Evolutionary conservation across 2,113 vertebrate genomes (phyloP), one percentile per base, ranked within the genome.

Genomic region (Gambusia affinis): DNA sequence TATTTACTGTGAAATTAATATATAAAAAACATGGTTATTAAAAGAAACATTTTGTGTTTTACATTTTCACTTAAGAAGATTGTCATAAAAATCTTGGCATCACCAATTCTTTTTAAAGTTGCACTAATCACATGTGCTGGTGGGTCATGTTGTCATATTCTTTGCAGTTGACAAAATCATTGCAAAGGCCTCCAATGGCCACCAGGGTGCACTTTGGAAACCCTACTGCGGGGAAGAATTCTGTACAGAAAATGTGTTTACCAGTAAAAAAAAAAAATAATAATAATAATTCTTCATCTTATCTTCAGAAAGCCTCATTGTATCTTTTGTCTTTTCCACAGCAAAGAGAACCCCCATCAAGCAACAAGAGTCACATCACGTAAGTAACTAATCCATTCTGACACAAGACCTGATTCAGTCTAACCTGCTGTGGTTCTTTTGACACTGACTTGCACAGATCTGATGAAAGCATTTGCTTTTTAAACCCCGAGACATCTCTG

Each of bases 361-460:
- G 88, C 91, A 72, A 93, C 93, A 82, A 92, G 91, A 94, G 84
- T 94, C 81, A 93, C 81, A 93, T 90, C 94, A 89, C 91, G 94
- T 95, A 88, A 94, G 93, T 93, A 84, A 72, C 87, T 89, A 80
- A 85, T 79, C 17, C 31, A 67, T 3, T 54, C 65, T 85, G 88
- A 89, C 79, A 69, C 78, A 27, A 86, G 86, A 31, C 83, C 84
- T 90, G 77, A 92, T 87, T 91, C 82, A 83, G 89, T 89, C 87
- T 77, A 72, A 83, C 54, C 82, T 84, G 77, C 66, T 76, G 70
- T 66, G 73, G 12, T 80, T 8, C 79, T 77, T 70, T 47, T 82
- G 73, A 82, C 8, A 71, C 68, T 82, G 90, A 79, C 79, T 57
- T 70, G 66, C 62, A 81, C 67, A 35, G 70, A 73, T 28, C 64